These are phyloP conservation scores for Oophaga sylvatica DNA, from an alignment of 2,797 vertebrate genomes.

Conservation along the genomic window DNA sequence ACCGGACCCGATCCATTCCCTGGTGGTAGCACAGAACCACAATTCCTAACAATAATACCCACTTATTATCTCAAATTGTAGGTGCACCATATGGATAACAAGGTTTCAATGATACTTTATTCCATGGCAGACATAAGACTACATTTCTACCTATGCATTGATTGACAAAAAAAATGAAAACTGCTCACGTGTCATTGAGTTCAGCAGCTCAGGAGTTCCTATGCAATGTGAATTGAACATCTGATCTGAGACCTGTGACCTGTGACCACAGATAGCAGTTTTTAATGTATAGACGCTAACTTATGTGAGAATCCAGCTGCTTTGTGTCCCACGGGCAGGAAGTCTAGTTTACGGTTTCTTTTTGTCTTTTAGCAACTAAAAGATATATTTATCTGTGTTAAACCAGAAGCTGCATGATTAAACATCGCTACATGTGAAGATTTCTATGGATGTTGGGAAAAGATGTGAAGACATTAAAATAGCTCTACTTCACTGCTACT, in stretches of 20 bases:
- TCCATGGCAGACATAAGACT: background rate
- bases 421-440: conserved; percentile 26
- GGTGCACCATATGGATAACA: background rate
- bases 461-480: conserved; percentile 40
- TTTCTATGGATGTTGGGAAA: conserved; percentile 1
- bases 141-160: background rate
- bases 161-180: background rate
- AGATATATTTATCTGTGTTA: conserved; percentile 43
- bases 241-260: conserved; percentile 35
- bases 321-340: conserved; percentile 28
- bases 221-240: conserved; percentile 8
- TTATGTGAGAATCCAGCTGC: conserved; percentile 32
- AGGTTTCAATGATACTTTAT: background rate
- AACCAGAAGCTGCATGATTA: conserved; percentile 34
- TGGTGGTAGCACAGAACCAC: no score
- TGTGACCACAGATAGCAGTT: conserved; percentile 36
- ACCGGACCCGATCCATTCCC: no score
- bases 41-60: no score
- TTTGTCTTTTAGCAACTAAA: conserved; percentile 33
- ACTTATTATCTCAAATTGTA: background rate
- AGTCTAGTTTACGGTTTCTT: conserved; percentile 29
- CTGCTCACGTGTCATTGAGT: background rate
- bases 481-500: background rate
- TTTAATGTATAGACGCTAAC: conserved; percentile 1
- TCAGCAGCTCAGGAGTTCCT: background rate